phyloP scores from a whole-genome alignment of 2,888 invertebrate genomes.

The Amphipoea oculea region DNA sequence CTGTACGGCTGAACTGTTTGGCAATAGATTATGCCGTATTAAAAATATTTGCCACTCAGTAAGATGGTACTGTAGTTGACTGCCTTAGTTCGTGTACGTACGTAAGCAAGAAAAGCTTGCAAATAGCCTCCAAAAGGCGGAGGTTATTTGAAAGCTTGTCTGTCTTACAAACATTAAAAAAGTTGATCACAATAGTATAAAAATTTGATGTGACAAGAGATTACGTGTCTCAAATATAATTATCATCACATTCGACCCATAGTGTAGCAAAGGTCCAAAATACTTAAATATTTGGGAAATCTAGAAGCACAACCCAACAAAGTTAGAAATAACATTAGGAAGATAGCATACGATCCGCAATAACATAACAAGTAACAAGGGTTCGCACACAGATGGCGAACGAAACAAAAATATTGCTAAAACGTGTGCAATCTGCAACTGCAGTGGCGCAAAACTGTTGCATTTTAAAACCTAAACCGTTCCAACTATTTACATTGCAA shows the following conservation, averaged over 20 bases:
- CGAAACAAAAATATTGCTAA: slow-evolving; percentile 41
- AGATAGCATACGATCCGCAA: slow-evolving; percentile 19
- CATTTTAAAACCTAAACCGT: slow-evolving; percentile 47
- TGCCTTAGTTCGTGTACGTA: background rate
- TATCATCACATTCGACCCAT: background rate
- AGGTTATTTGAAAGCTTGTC: background rate
- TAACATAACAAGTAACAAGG: slow-evolving; percentile 50
- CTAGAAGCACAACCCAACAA: background rate
- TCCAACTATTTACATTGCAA: slow-evolving; percentile 54
- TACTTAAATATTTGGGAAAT: background rate
- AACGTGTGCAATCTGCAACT: slow-evolving; percentile 56
- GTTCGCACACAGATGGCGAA: slow-evolving; percentile 41
- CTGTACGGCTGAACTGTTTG: background rate
- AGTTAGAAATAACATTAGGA: slow-evolving; percentile 44
- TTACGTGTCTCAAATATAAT: background rate
- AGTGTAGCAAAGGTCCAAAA: background rate
- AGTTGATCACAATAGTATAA: background rate
- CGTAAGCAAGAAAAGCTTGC: background rate
- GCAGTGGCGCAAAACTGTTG: slow-evolving; percentile 49
- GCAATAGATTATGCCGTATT: background rate
- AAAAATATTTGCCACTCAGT: background rate
- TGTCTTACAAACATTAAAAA: background rate
- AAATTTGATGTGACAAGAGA: background rate
- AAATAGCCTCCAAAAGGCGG: background rate
- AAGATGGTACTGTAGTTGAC: background rate